Evolutionary conservation across 2,888 invertebrate genomes (phyloP).

Genomic region (Acrocyrtus sp.): DNA sequence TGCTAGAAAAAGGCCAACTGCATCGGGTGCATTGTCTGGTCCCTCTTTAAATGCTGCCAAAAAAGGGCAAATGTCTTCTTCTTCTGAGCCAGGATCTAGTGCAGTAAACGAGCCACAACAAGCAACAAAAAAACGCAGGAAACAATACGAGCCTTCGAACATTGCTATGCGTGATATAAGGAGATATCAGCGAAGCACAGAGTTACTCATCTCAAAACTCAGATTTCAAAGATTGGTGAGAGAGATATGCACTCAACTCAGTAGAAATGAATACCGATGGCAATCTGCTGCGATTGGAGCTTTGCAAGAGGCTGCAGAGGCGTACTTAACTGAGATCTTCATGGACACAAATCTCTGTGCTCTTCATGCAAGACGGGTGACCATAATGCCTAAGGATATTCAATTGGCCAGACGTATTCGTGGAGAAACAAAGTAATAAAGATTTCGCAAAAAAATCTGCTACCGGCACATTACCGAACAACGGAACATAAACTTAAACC

Average conservation of each 20-base stretch:
- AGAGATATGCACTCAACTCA: neutral
- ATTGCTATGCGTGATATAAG: neutral
- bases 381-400: slow-evolving; percentile 23
- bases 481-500: too few species aligned
- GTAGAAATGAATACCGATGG: too few species aligned
- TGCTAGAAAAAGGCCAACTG: too few species aligned
- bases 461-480: too few species aligned
- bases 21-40: too few species aligned
- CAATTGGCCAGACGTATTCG: slow-evolving; percentile 2
- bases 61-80: too few species aligned
- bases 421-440: neutral
- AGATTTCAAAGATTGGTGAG: neutral
- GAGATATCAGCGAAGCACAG: neutral
- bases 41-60: too few species aligned
- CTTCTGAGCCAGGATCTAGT: too few species aligned
- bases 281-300: slow-evolving; percentile 25
- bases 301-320: slow-evolving; percentile 21
- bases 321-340: slow-evolving; percentile 1
- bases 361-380: slow-evolving; percentile 23
- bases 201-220: neutral
- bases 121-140: too few species aligned
- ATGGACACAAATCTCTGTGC: slow-evolving; percentile 21
- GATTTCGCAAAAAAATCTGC: too few species aligned
- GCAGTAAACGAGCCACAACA: too few species aligned
- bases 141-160: neutral